Base-by-base conservation (phyloP, 1,140 invertebrate species). In the Samia ricini region DNA sequence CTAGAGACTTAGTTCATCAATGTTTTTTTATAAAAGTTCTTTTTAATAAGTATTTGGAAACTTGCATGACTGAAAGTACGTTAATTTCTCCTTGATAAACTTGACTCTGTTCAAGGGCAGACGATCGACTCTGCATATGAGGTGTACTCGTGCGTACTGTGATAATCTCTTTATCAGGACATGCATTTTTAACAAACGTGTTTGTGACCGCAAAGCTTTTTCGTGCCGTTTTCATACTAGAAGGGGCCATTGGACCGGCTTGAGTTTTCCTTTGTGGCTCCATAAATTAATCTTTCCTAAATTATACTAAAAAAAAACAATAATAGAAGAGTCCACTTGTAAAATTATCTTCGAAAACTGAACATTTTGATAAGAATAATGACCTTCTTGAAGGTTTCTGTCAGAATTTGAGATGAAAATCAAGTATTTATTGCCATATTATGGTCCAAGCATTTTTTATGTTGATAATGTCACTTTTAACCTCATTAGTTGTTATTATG, bases 101-200 rank as follows among this genome's bases (percentile, higher is more conserved):
- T 69, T 87, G 87, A 63, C 77, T 77, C 64, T 83, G 74, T 77
- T 85, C 81, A 57, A 61, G 71, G 57, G 76, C 72, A 61, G 68
- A 73, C 54, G 79, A 72, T 23, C 74, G 69, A 55, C 74, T 68
- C 63, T 87, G 83, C 8, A 80, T 50, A 15, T 74, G 59, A 12
- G 86, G 85, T 5, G 81, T 78, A 58, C 78, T 84, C 5, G 86
- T 89, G 54, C 85, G 84, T n/a, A 86, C 76, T 10, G 78, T 81
- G 51, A 86, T 58, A 23, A 80, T 78, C 80, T 89, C 82, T 64
- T 87, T 86, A 61, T 81, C 64, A 26, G 71, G 60, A 29, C 33
- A 64, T 21, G 49, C 59, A 65, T 69, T 71, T 69, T 70, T 80
- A 7, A 79, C 58, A 55, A 70, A 76, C 51, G 70, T 73, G 59